Evolutionary conservation across 1,140 invertebrate genomes (phyloP), one percentile per base, ranked within the genome.

Genomic region (Popillia japonica): DNA sequence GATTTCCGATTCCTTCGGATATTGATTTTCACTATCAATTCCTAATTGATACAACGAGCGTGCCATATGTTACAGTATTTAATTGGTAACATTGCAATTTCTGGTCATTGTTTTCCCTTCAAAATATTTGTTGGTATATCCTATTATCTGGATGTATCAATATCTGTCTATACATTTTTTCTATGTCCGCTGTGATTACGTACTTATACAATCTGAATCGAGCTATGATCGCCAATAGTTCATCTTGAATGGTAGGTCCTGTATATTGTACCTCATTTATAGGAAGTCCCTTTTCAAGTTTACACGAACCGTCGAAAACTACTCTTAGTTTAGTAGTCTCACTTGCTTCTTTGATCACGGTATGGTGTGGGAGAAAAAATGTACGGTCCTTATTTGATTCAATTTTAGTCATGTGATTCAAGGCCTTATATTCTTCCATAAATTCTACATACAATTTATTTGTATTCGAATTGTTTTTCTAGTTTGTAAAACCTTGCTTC

Each of bases 81-180:
- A 84, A 79, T 23, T 76, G 61, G 14, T 14, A 78, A 40, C n/a
- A 22, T 14, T 48, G 0, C 1, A 77, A 3, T 9, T 11, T 2
- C 68, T 42, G 17, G 23, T 23, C 17, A 72, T 11, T 17, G 3
- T 44, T 11, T 27, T 20, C 14, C 0, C 85, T 75, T 87, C 87
- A 88, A 0, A 88, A 61, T 23, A 89, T 85, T 80, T 85, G 79
- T 73, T 88, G 86, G 48, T 82, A 85, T 61, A 85, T 78, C 61
- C 72, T 77, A 40, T 87, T 80, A 61, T 84, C 77, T 9, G 80
- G 23, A 55, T 79, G 75, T 0, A 89, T 76, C 9, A 79, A 68
- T 10, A 87, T 78, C 78, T 86, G 84, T 48, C 86, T 78, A 79
- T 85, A 88, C 86, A 87, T 87, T 78, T 87, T 85, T 42, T 68